Conservation (phyloP, 2,888 invertebrate species). For the Anoncus sp. region DNA sequence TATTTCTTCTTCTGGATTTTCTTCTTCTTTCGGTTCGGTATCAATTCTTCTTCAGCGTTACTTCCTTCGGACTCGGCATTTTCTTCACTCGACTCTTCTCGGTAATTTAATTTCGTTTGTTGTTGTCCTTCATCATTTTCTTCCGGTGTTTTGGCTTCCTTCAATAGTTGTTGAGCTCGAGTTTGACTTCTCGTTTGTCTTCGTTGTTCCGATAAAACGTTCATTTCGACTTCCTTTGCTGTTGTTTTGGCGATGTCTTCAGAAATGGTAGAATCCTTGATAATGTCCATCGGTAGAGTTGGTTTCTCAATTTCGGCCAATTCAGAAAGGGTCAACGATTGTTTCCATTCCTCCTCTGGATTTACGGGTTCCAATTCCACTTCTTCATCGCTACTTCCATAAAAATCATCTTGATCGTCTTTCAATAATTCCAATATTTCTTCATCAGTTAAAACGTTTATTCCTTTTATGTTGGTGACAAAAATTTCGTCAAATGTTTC, state of each 20-base stretch:
- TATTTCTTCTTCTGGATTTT: no score
- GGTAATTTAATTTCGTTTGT: not conserved
- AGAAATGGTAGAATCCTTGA: not conserved
- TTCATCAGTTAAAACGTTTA: not conserved
- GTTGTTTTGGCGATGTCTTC: no score
- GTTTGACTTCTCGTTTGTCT: constrained; percentile 2
- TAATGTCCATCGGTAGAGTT: not conserved
- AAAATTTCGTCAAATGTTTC: constrained; percentile 31
- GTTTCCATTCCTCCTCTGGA: not conserved
- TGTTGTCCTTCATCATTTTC: not conserved
- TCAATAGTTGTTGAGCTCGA: not conserved
- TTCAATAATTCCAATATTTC: constrained; percentile 20
- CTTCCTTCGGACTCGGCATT: not conserved
- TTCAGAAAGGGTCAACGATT: not conserved
- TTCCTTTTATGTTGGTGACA: not conserved
- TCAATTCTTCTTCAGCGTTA: no score
- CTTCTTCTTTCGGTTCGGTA: no score
- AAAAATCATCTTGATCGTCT: not conserved
- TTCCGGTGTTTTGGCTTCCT: not conserved
- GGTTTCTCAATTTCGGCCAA: constrained; percentile 2
- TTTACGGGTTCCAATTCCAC: not conserved
- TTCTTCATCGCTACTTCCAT: constrained; percentile 1
- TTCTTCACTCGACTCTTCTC: not conserved
- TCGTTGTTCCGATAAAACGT: not conserved
- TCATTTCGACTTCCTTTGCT: not conserved